Base-by-base conservation (phyloP, 2,888 invertebrate species). In the Nemotelus pantherinus region DNA sequence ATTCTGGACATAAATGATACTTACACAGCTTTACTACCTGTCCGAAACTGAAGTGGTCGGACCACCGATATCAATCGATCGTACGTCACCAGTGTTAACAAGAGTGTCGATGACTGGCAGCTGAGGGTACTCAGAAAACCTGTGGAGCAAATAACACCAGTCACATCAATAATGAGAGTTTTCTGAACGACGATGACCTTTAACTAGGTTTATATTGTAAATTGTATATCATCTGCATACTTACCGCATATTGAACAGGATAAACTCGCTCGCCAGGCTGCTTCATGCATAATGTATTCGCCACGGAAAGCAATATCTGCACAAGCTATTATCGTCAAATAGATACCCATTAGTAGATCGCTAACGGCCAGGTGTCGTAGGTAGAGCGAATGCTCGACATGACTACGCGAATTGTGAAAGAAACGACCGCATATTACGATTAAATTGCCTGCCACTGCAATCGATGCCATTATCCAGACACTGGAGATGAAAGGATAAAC, bases 281-380 rank as follows among this genome's bases (percentile, higher is more conserved):
- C 88, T 81, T 91, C 90, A 82, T 90, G 87, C 10, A 86, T 84
- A 48, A 91, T 87, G 82, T 91, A 92, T 60, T 88, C 85, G 2
- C 90, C 90, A 58, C 91, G 87, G 82, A 84, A 86, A 53, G 77
- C 83, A 53, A 87, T 86, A 83, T 91, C 91, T 44, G 89, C 89
- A 55, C 86, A 85, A 3, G 90, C 91, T 78, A 91, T 90, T 53
- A 89, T 85, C 78, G 91, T 88, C 77, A 91, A 85, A 83, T 91
- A 92, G 57, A 90, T 83, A 39, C 91, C 91, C 91, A 92, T 92
- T 53, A 91, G 84, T 4, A 92, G 86, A 83, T 92, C 92, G 44
- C 91, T 90, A 75, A 90, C 85, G 0, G 91, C 90, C 81, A 92
- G 86, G 82, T 91, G 91, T 81, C 90, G 89, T 79, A 92, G 87